These are phyloP conservation scores for Diplolepis rosae DNA, from an alignment of 2,888 invertebrate genomes.

Conservation along the genomic window DNA sequence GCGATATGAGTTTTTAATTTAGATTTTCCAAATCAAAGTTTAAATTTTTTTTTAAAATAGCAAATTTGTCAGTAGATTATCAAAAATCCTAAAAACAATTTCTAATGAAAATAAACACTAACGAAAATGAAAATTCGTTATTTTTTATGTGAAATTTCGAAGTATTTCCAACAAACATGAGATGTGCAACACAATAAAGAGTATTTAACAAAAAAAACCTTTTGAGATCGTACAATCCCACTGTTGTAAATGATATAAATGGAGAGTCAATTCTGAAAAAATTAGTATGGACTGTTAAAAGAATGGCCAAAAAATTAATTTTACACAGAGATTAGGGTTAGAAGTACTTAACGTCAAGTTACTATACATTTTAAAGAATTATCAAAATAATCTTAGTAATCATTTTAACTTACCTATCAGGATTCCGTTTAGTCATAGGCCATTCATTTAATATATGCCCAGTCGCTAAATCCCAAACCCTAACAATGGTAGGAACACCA, in stretches of 20 bases:
- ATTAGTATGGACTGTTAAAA: constrained; percentile 37
- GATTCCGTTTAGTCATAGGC: constrained; percentile 74
- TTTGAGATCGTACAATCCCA: constrained; percentile 69
- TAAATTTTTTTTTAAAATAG: too few species aligned
- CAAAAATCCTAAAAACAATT: too few species aligned
- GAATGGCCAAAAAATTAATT: background rate
- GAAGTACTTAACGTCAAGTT: background rate
- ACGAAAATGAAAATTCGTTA: too few species aligned
- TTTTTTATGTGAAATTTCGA: too few species aligned
- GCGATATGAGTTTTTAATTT: too few species aligned
- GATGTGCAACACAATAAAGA: constrained; percentile 41
- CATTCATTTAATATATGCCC: constrained; percentile 87
- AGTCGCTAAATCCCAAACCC: constrained; percentile 86
- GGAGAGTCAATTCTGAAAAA: constrained; percentile 69
- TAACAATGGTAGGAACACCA: constrained; percentile 81
- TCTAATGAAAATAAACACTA: too few species aligned
- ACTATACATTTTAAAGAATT: background rate
- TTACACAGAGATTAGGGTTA: background rate
- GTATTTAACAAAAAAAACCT: constrained; percentile 61
- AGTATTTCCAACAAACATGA: constrained; percentile 30
- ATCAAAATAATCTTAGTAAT: constrained; percentile 13
- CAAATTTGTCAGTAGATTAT: too few species aligned
- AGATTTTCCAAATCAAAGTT: too few species aligned
- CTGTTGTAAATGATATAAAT: constrained; percentile 69
- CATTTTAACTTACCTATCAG: constrained; percentile 62